phyloP scores from a whole-genome alignment of 1,140 invertebrate genomes.

The Caenorhabditis brenneri region DNA sequence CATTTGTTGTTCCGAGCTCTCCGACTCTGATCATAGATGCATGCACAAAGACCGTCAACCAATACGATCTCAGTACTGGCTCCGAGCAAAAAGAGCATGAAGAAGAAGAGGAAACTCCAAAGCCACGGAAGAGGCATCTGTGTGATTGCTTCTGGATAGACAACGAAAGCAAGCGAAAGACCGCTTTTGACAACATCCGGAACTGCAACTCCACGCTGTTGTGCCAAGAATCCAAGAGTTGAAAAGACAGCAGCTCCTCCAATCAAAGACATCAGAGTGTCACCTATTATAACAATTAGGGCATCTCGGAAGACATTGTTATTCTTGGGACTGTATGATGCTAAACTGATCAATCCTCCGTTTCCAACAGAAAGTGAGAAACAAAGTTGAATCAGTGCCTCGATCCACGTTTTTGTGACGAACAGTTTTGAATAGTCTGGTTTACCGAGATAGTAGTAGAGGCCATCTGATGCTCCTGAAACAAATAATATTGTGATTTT shows the following conservation, averaged over 20 bases:
- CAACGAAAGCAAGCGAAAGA: constrained; percentile 64
- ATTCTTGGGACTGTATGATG: constrained; percentile 11
- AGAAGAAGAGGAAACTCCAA: constrained; percentile 72
- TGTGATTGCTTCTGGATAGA: constrained; percentile 72
- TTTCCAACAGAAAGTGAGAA: constrained; percentile 30
- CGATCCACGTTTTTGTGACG: constrained; percentile 27
- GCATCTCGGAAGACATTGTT: constrained; percentile 73
- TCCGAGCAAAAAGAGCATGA: constrained; percentile 72
- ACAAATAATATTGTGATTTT: too few relatives aligned
- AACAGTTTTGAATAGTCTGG: not conserved
- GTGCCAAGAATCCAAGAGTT: constrained; percentile 77
- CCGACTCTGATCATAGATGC: not conserved
- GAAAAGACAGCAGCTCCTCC: constrained; percentile 76
- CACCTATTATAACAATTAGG: constrained; percentile 76
- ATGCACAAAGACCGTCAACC: not conserved
- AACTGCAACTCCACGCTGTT: constrained; percentile 72
- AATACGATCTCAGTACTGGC: constrained; percentile 52
- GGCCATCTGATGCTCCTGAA: constrained; percentile 78
- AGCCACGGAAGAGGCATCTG: constrained; percentile 72
- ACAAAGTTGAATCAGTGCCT: constrained; percentile 45
- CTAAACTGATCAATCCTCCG: constrained; percentile 34
- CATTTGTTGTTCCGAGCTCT: not conserved
- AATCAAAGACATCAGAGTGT: constrained; percentile 76
- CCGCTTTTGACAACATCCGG: constrained; percentile 75
- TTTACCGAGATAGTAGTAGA: constrained; percentile 74